These are phyloP conservation scores for Hoplostethus mediterraneus DNA, from an alignment of 2,797 vertebrate species.

Conservation along the genomic window DNA sequence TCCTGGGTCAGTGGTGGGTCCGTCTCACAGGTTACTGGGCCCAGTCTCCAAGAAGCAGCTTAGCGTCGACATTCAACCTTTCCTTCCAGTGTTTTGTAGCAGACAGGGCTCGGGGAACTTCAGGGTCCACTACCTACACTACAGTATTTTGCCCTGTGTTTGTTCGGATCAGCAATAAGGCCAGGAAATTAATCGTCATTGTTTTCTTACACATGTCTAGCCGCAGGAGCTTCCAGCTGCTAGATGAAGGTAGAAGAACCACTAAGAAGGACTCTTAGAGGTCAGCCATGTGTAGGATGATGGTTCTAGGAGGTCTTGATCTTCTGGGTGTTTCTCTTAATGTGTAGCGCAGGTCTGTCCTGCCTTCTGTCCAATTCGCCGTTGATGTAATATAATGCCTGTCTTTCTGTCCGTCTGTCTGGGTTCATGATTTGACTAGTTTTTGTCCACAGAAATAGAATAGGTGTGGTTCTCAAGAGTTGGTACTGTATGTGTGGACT, in stretches of 20 bases:
- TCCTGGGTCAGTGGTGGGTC: no score
- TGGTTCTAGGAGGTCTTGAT: no score
- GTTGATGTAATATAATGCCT: not conserved
- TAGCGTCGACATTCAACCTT: not conserved
- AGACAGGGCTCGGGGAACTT: not conserved
- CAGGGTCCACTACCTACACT: not conserved
- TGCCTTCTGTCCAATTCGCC: not conserved
- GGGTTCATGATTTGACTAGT: not conserved
- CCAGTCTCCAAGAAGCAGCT: not conserved
- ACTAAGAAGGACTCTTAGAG: no score
- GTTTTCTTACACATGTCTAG: not conserved
- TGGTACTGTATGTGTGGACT: not conserved
- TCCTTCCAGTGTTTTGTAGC: not conserved
- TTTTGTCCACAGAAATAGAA: not conserved
- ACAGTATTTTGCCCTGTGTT: not conserved
- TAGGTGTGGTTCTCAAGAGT: not conserved
- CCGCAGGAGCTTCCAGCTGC: not conserved
- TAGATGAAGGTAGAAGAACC: not conserved
- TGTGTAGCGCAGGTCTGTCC: not conserved
- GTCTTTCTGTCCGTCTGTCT: not conserved
- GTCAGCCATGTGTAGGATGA: no score
- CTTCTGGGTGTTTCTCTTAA: not conserved
- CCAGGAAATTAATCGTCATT: not conserved
- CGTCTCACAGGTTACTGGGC: no score
- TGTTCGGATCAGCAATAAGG: conserved; percentile 2